A percentile compares a stretch with the other conserved stretches of the same genome.
phyloP scores from a whole-genome alignment of 2,888 invertebrate genomes.

The Hydropsyche betteni region DNA sequence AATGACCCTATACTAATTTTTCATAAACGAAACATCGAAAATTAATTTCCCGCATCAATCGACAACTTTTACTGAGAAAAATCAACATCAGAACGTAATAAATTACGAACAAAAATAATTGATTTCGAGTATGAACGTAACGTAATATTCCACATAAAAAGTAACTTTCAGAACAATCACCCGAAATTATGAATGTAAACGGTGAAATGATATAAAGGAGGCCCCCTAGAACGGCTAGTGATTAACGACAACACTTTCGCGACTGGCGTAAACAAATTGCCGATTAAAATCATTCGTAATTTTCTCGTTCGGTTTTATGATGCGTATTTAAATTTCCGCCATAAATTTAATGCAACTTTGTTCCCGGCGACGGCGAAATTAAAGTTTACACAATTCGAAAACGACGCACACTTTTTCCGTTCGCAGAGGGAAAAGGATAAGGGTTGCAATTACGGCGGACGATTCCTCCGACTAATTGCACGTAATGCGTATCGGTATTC shows the following conservation, averaged over 20 bases:
- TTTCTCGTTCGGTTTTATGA: neutral
- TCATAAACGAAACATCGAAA: too few species aligned
- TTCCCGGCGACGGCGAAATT: too few species aligned
- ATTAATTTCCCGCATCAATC: too few species aligned
- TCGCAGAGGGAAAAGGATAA: neutral
- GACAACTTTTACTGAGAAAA: too few species aligned
- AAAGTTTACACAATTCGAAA: too few species aligned
- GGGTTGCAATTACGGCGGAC: neutral
- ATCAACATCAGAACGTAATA: too few species aligned
- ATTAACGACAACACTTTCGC: constrained; percentile 28
- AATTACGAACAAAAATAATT: neutral
- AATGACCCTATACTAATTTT: too few species aligned
- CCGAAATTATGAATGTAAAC: too few species aligned
- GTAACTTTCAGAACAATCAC: neutral
- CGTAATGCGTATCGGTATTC: constrained; percentile 44
- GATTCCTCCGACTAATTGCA: constrained; percentile 36
- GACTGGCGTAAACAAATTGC: constrained; percentile 22
- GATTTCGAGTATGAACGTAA: neutral
- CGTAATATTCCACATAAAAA: neutral
- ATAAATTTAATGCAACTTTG: constrained; percentile 16
- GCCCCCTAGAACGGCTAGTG: neutral
- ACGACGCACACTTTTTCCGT: too few species aligned
- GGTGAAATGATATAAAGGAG: too few species aligned
- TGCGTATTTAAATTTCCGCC: constrained; percentile 14
- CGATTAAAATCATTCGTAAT: constrained; percentile 26